A percentile compares a stretch with the other conserved stretches of the same genome.
Conservation (phyloP, 1,140 invertebrate species). For the Drosophila serrata region DNA sequence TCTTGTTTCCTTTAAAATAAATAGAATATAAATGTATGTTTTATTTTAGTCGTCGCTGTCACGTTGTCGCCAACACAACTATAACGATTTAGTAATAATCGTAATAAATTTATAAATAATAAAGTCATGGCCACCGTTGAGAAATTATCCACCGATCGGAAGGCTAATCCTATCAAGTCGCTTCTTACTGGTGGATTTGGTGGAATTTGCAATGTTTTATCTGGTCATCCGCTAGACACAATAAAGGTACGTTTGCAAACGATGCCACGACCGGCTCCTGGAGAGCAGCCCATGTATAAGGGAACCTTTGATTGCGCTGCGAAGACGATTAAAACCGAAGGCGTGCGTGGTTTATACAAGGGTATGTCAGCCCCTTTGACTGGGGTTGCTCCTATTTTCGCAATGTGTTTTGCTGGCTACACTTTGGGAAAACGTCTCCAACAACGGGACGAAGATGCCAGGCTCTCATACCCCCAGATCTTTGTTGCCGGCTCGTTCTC, state of each 20-base stretch:
- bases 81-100: too few species aligned
- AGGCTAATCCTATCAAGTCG: conserved; percentile 94
- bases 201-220: conserved; percentile 96
- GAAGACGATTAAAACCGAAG: conserved; percentile 97
- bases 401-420: conserved; percentile 98
- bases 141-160: conserved; percentile 71
- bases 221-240: conserved; percentile 98
- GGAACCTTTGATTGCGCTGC: conserved; percentile 98
- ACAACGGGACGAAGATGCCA: conserved; percentile 89
- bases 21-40: too few species aligned
- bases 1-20: too few species aligned
- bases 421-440: conserved; percentile 96
- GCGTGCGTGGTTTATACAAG: conserved; percentile 93
- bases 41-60: too few species aligned
- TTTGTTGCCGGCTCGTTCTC: conserved; percentile 97
- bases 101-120: too few species aligned
- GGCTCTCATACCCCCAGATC: conserved; percentile 90
- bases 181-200: conserved; percentile 98
- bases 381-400: conserved; percentile 95
- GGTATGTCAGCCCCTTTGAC: conserved; percentile 90
- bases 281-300: conserved; percentile 91
- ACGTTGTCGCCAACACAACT: too few species aligned
- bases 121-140: conserved; percentile 44
- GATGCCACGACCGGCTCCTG: conserved; percentile 92
- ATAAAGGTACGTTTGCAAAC: conserved; percentile 97